Base-by-base conservation (phyloP, 2,113 vertebrate genomes). In the Aegotheles bennettii region DNA sequence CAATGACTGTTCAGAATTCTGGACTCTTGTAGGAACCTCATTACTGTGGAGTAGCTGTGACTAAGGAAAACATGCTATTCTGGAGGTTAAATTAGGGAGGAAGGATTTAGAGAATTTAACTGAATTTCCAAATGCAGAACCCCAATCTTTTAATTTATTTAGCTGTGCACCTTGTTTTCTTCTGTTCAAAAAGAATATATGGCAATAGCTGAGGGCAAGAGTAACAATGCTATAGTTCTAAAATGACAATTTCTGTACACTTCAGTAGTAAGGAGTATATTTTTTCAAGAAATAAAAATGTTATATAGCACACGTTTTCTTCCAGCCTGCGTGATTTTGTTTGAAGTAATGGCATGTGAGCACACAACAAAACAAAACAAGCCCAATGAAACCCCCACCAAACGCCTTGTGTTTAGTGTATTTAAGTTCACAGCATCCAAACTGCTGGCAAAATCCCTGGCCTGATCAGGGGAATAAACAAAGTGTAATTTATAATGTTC, bases 301-400 rank as follows among this genome's bases (percentile, higher is more conserved):
- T 35, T 47, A 0, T 29, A 28, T 50, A 70, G 71, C 25, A 10
- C 10, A 1, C 4, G 0, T 48, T 65, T 83, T 74, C 35, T 68
- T 78, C 43, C 45, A 89, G 60, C 29, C 29, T 75, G 14, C 10
- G 2, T 48, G 42, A 47, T 57, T 67, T 60, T 80, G 42, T 79
- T 51, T 71, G 74, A 59, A 81, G 47, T 40, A 60, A 13, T 59
- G n/a, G 51, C 16, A 45, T 36, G 26, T 31, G 47, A 87, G 19
- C 24, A 28, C n/a, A 76, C 50, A 80, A 51, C 17, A 82, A 73
- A 68, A 11, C 29, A 48, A 56, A 29, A 19, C 24, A 48, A 16
- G 16, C 45, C 16, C 45, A 18, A 45, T 18, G 16, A 45, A 45
- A 45, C 6, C 45, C 16, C 53, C 6, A 45, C 45, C 36, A 53